Conservation (phyloP, 2,113 vertebrate species). For the Dendropsophus ebraccatus region DNA sequence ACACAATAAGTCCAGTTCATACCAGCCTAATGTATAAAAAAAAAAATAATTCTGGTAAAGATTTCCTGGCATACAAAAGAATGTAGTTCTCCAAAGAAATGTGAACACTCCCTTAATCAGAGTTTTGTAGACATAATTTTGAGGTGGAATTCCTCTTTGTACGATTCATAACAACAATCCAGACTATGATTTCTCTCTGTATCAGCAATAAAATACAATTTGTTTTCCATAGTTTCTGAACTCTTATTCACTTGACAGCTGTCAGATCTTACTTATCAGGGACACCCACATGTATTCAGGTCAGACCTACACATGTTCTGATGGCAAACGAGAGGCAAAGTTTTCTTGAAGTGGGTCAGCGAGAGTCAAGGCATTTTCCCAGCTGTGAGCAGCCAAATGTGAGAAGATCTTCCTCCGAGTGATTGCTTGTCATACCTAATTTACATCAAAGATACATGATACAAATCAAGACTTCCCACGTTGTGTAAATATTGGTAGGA, state of each 20-base stretch:
- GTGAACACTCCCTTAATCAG: not conserved
- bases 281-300: not conserved
- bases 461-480: not conserved
- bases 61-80: not conserved
- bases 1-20: no score
- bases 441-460: not conserved
- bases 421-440: not conserved
- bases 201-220: not conserved
- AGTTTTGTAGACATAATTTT: no score
- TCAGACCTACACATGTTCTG: not conserved
- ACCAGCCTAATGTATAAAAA: no score
- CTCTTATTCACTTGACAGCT: not conserved
- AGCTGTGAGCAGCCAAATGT: not conserved
- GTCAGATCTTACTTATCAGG: not conserved
- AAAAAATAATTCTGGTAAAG: no score
- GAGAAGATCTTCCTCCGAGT: not conserved
- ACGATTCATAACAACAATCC: not conserved
- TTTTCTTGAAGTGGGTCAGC: not conserved
- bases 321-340: not conserved
- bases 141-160: no score
- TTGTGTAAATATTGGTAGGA: not conserved
- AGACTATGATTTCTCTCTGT: not conserved
- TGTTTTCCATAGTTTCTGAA: not conserved
- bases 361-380: slow-evolving; percentile 8
- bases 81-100: not conserved